Conservation (phyloP, 2,797 vertebrate species). For the Mormyrops attenuatus region DNA sequence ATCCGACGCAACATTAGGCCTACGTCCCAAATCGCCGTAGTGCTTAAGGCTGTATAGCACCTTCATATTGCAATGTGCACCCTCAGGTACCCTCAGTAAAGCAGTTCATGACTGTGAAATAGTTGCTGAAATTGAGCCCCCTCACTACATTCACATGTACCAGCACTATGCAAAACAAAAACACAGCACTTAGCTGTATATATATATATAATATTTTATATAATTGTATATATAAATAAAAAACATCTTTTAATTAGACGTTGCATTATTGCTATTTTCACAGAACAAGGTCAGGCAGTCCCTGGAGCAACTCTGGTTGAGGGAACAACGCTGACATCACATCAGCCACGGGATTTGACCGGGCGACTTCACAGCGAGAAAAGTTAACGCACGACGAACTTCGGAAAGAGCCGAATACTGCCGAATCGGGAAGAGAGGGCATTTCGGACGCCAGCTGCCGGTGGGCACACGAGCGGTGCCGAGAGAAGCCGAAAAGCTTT, state of each 20-base stretch:
- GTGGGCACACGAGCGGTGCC: neutral
- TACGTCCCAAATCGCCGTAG: neutral
- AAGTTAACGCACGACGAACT: neutral
- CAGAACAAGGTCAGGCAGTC: neutral
- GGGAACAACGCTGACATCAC: neutral
- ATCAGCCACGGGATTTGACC: neutral
- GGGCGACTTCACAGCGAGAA: neutral
- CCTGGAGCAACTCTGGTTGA: neutral
- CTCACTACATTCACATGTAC: neutral
- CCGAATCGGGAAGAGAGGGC: neutral
- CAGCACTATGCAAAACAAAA: neutral
- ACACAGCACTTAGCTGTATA: neutral
- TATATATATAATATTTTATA: neutral
- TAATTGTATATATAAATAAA: too few species aligned
- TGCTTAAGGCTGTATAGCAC: neutral
- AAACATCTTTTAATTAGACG: neutral
- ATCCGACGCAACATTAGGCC: neutral
- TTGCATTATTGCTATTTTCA: neutral
- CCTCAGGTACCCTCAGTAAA: neutral
- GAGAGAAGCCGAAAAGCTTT: slow-evolving; percentile 4
- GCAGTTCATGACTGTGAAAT: neutral
- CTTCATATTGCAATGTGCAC: neutral
- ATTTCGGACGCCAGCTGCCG: neutral
- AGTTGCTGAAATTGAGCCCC: neutral
- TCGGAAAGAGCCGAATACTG: neutral